phyloP scores from a whole-genome alignment of 2,888 invertebrate genomes.

The Girardia tigrina region DNA sequence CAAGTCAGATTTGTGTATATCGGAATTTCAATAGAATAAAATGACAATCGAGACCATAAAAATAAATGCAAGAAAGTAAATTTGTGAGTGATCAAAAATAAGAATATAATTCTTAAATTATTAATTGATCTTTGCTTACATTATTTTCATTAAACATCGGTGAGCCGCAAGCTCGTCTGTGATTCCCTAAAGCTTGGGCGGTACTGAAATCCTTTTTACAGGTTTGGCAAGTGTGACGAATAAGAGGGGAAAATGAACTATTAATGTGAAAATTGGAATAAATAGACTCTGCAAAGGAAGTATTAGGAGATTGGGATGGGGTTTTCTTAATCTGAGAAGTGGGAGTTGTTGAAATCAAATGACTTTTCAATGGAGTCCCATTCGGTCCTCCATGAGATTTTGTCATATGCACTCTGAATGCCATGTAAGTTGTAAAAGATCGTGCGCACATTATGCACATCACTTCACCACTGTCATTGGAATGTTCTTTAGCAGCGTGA shows the following conservation, averaged over 20 bases:
- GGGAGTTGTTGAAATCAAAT: neutral
- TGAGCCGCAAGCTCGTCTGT: neutral
- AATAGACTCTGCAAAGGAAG: neutral
- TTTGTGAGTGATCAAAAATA: neutral
- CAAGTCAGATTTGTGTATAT: neutral
- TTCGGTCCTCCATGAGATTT: slow-evolving; percentile 6
- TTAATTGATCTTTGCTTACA: slow-evolving; percentile 10
- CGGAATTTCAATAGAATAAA: neutral
- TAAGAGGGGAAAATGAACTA: neutral
- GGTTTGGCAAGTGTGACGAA: neutral
- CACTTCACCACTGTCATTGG: neutral
- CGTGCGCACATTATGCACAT: slow-evolving; percentile 1
- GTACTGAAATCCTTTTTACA: slow-evolving; percentile 8
- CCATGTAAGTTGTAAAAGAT: slow-evolving; percentile 8
- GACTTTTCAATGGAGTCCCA: neutral
- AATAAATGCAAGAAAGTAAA: slow-evolving; percentile 18
- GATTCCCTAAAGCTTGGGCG: slow-evolving; percentile 14
- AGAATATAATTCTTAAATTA: neutral
- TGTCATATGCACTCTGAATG: neutral
- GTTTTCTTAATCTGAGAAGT: no score
- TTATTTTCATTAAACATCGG: neutral
- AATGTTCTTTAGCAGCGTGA: slow-evolving; percentile 12
- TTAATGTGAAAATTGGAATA: neutral
- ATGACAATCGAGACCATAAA: slow-evolving; percentile 10
- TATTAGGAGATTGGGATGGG: neutral